Evolutionary conservation across 2,113 vertebrate genomes (phyloP), one percentile per base, ranked within the genome.

Genomic region (Gasterosteus nipponicus): DNA sequence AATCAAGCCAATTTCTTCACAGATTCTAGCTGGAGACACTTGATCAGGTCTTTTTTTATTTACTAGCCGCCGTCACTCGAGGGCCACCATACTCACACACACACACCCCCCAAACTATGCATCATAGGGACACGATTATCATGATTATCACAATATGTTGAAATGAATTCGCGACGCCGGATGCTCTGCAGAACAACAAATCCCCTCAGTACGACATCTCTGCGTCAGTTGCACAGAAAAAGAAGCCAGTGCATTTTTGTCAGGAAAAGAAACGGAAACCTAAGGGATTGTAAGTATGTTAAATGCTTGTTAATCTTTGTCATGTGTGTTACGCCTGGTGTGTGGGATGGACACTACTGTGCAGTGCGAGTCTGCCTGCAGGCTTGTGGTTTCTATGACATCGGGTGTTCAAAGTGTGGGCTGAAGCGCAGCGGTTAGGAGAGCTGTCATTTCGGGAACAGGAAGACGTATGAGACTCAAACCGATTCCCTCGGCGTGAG

Each of bases 361-460:
- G 56, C 22, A 39, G 53, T 33, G 51, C 72, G 64, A 77, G 61
- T 73, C 54, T 62, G 73, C 68, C 74, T 44, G 57, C 42, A 66
- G 41, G 51, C 73, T 19, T 73, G 73, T 70, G 81, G 57, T 73
- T 85, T 69, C 78, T 73, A 75, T 69, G 69, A 64, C 69, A 62
- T 66, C 62, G 80, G 78, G 62, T 73, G 74, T 61, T 80, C 49
- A 46, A 66, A 69, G 61, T 73, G 73, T 41, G 53, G 67, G 46
- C 77, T 82, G 64, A 77, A 86, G 82, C 54, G 65, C 72, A 73
- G 64, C 80, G 69, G 76, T 87, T 71, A 82, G 79, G 58, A 63
- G 73, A 78, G 63, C 87, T 86, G 84, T 86, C 87, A 89, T 84
- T 79, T 73, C 22, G 60, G 73, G 81, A 54, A 90, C 83, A 88